A percentile compares a stretch with the other conserved stretches of the same genome.
Evolutionary conservation across 2,797 vertebrate genomes (phyloP).

Genomic region (Xerus rutilus): DNA sequence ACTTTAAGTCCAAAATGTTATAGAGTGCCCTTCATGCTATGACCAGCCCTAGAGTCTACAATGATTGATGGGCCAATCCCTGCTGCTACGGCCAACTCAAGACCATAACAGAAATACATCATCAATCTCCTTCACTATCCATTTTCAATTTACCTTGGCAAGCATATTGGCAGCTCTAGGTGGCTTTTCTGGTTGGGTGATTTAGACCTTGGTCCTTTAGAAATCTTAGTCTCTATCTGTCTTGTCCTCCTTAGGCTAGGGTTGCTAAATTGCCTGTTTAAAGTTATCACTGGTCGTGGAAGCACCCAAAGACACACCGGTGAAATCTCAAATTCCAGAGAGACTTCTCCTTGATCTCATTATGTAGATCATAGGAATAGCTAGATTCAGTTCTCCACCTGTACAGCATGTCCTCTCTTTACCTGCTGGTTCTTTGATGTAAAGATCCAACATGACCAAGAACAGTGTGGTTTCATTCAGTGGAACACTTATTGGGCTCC

Average conservation of each 20-base stretch:
- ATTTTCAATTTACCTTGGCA: neutral
- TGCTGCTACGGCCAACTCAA: neutral
- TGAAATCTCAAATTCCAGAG: neutral
- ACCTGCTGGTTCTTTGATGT: neutral
- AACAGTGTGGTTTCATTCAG: neutral
- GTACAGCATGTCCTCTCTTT: fast-evolving
- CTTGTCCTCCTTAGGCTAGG: neutral
- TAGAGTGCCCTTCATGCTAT: neutral
- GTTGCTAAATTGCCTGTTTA: neutral
- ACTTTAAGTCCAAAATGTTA: neutral
- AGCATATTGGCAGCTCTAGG: neutral
- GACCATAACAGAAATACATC: neutral
- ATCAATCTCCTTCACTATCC: neutral
- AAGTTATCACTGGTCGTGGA: neutral
- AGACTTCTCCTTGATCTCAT: neutral
- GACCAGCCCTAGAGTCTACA: neutral
- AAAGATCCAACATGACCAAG: neutral
- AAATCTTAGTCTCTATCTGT: neutral
- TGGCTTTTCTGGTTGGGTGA: constrained; percentile 22
- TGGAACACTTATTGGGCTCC: neutral
- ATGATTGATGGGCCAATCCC: neutral
- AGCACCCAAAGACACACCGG: neutral
- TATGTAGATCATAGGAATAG: fast-evolving
- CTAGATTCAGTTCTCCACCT: neutral
- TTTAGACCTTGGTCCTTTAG: neutral